Evolutionary conservation across 2,113 vertebrate species (phyloP).

Genomic region (Odocoileus virginianus): DNA sequence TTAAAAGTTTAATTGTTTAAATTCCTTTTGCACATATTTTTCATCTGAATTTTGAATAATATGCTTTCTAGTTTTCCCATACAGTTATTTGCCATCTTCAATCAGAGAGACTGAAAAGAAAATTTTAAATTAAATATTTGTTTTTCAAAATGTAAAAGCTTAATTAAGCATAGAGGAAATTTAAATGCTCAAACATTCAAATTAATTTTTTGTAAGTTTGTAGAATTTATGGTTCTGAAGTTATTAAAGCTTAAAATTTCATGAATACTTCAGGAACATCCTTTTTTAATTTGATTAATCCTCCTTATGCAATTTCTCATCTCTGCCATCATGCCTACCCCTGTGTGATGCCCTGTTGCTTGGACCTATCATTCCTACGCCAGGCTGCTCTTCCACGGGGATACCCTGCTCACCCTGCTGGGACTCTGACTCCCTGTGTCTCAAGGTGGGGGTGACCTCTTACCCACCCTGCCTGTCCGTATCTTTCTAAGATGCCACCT

Average conservation of each 20-base stretch:
- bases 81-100: background rate
- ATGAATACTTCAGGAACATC: background rate
- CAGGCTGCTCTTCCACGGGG: background rate
- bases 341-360: background rate
- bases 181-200: background rate
- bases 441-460: background rate
- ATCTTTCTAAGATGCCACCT: background rate
- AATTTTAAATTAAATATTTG: background rate
- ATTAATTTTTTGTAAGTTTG: background rate
- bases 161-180: background rate
- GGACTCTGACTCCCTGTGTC: background rate
- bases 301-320: background rate
- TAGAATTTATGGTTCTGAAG: background rate
- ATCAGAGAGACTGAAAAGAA: background rate
- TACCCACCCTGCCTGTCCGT: background rate
- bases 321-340: background rate
- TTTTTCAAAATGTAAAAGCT: background rate
- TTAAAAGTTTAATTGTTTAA: slow-evolving; percentile 27
- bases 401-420: background rate
- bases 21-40: background rate
- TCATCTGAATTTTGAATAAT: background rate
- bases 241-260: background rate
- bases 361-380: too few relatives aligned
- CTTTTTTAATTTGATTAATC: background rate
- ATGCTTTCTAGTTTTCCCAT: background rate